A percentile compares a stretch with the other conserved stretches of the same genome.
phyloP scores from a whole-genome alignment of 2,113 vertebrate genomes.

The Colinus virginianus region DNA sequence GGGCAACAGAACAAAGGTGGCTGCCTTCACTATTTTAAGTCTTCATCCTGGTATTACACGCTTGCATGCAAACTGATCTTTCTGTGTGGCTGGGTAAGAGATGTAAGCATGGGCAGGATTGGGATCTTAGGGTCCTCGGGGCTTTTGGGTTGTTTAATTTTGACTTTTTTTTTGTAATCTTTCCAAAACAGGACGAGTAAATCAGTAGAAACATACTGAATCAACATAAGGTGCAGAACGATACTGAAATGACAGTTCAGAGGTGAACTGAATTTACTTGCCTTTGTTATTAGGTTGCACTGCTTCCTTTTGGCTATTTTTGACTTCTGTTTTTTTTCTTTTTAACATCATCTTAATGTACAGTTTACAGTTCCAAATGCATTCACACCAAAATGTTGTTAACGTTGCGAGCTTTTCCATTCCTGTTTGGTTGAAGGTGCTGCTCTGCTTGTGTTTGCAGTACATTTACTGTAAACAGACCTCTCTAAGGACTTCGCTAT shows the following conservation, averaged over 20 bases:
- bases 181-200: background rate
- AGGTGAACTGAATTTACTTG: conserved; percentile 34
- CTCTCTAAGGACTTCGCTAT: background rate
- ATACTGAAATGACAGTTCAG: background rate
- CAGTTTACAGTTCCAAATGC: conserved; percentile 34
- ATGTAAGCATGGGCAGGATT: background rate
- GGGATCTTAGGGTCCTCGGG: background rate
- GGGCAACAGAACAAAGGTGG: background rate
- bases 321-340: background rate
- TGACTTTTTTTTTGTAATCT: background rate
- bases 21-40: background rate
- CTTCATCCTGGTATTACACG: background rate
- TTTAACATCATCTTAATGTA: background rate
- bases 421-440: conserved; percentile 1
- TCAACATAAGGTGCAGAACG: background rate
- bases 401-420: background rate
- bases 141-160: background rate
- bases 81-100: background rate
- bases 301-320: conserved; percentile 31
- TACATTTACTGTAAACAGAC: background rate
- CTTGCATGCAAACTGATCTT: background rate
- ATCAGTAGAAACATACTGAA: background rate
- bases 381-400: conserved; percentile 28
- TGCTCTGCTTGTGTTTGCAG: conserved; percentile 12
- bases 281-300: background rate